These are phyloP conservation scores for Zelostemma sp. DNA, from an alignment of 1,140 invertebrate genomes.

Conservation along the genomic window DNA sequence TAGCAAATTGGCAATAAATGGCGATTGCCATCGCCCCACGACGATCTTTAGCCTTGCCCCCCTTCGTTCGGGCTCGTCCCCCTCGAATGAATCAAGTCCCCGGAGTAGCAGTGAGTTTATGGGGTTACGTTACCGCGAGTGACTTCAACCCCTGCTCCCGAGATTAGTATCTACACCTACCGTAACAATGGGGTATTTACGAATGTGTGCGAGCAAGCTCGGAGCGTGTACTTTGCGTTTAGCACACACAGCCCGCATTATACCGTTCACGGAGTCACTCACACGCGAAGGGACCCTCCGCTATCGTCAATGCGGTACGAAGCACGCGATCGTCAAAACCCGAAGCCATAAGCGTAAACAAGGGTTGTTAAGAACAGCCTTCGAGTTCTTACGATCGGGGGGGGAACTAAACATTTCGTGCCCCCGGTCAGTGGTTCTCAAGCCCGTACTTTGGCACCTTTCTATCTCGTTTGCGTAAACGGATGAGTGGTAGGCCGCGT, in stretches of 20 bases:
- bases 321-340: constrained; percentile 64
- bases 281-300: constrained; percentile 17
- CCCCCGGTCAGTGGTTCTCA: constrained; percentile 36
- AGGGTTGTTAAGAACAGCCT: constrained; percentile 63
- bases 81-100: constrained; percentile 65
- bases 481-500: too few relatives aligned
- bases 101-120: constrained; percentile 55
- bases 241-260: constrained; percentile 9
- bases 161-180: constrained; percentile 61
- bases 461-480: constrained; percentile 45
- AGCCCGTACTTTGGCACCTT: constrained; percentile 8
- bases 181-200: constrained; percentile 28
- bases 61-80: constrained; percentile 2
- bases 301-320: constrained; percentile 32
- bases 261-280: constrained; percentile 20
- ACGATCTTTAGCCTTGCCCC: constrained; percentile 48
- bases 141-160: constrained; percentile 59
- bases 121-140: constrained; percentile 57
- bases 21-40: constrained; percentile 62
- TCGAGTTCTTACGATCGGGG: constrained; percentile 58
- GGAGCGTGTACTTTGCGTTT: constrained; percentile 5
- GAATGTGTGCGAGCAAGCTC: constrained; percentile 2
- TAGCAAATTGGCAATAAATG: constrained; percentile 71
- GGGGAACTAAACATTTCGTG: constrained; percentile 64
- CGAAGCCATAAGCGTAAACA: constrained; percentile 68